Conservation (phyloP, 2,113 vertebrate genomes). For the Notothenia rossii region DNA sequence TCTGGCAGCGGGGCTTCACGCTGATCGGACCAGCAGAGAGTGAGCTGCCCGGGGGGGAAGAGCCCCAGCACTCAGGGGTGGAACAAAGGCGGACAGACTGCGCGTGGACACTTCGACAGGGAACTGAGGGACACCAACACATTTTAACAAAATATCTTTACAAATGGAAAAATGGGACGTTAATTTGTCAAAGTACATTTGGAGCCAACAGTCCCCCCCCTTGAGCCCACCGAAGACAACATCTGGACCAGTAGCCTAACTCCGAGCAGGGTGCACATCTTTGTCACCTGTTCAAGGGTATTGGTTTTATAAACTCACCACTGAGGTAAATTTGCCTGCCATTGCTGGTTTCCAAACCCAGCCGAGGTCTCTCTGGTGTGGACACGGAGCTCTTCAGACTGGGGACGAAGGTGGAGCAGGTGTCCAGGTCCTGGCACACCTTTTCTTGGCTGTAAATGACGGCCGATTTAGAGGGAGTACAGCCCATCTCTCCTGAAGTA, state of each 20-base stretch:
- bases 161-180: not conserved
- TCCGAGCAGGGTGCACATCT: not conserved
- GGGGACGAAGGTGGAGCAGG: slow-evolving; percentile 81
- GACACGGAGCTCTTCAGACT: slow-evolving; percentile 78
- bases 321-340: slow-evolving; percentile 72
- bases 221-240: too few relatives aligned
- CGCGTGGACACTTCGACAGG: slow-evolving; percentile 60
- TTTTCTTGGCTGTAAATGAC: slow-evolving; percentile 74
- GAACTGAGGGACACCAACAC: slow-evolving; percentile 60
- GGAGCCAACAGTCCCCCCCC: too few relatives aligned
- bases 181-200: not conserved
- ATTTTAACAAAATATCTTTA: not conserved
- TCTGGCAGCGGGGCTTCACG: slow-evolving; percentile 36
- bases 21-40: slow-evolving; percentile 1
- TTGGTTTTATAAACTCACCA: slow-evolving; percentile 65
- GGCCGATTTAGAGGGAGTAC: slow-evolving; percentile 81
- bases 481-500: slow-evolving; percentile 75
- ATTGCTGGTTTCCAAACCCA: slow-evolving; percentile 59
- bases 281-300: not conserved
- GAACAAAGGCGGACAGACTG: slow-evolving; percentile 58
- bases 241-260: not conserved
- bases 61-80: slow-evolving; percentile 57
- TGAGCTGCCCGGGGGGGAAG: slow-evolving; percentile 21
- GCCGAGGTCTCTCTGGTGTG: slow-evolving; percentile 70
- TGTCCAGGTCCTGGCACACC: slow-evolving; percentile 81